Percentiles rank a stretch among this genome's conserved stretches.
Conservation (phyloP, 2,113 vertebrate genomes). For the Sakesphorus luctuosus region DNA sequence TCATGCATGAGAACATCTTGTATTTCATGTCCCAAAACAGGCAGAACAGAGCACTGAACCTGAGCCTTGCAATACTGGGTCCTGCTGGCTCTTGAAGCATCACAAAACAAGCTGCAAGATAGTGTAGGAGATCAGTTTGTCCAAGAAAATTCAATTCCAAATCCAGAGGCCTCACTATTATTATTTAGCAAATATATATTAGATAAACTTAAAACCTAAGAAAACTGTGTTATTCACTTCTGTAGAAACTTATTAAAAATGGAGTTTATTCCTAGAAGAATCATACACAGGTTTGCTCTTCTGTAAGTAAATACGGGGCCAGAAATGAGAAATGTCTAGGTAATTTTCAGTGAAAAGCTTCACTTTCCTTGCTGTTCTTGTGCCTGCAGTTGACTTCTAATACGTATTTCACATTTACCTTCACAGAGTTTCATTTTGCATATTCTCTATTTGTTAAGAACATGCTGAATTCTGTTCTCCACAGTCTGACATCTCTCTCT, state of each 20-base stretch:
- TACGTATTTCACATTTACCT: neutral
- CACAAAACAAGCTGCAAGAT: neutral
- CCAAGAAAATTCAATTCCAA: neutral
- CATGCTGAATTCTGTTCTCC: neutral
- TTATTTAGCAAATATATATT: neutral
- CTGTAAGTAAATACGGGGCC: neutral
- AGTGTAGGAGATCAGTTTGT: neutral
- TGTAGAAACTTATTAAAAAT: neutral
- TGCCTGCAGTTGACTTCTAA: neutral
- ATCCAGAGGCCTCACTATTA: neutral
- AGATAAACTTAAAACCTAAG: neutral
- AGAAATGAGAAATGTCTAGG: slow-evolving; percentile 5
- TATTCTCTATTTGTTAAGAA: slow-evolving; percentile 3
- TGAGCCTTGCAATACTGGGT: neutral
- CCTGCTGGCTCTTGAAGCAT: neutral
- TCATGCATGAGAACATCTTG: neutral
- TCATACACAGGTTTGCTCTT: neutral
- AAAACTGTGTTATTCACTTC: neutral
- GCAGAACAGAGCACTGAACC: neutral
- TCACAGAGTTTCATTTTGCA: neutral
- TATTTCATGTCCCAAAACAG: neutral
- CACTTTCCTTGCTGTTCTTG: neutral
- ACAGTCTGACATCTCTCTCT: neutral
- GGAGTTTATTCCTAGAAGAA: neutral
- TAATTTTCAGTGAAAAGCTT: neutral